phyloP scores from a whole-genome alignment of 2,888 invertebrate genomes.

The Nowickia ferox region DNA sequence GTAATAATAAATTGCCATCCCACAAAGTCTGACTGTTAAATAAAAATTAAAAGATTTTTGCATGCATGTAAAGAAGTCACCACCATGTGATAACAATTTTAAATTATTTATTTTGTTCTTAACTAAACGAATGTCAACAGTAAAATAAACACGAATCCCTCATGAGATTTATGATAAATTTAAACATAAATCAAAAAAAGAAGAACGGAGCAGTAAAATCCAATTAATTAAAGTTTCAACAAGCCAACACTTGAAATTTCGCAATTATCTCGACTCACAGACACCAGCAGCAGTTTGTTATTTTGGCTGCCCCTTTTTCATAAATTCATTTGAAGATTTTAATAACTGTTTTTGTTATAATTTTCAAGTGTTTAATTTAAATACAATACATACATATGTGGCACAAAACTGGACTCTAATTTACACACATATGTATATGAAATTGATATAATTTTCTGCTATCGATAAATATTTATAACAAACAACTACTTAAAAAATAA shows the following conservation, averaged over 20 bases:
- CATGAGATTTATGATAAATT: slow-evolving; percentile 58
- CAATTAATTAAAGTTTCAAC: slow-evolving; percentile 45
- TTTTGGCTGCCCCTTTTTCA: slow-evolving; percentile 3
- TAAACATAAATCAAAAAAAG: neutral
- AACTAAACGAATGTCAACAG: slow-evolving; percentile 52
- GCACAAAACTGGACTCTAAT: slow-evolving; percentile 51
- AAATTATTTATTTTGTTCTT: neutral
- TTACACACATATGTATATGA: slow-evolving; percentile 8
- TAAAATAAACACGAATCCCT: slow-evolving; percentile 38
- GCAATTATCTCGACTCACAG: neutral
- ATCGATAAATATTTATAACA: slow-evolving; percentile 61
- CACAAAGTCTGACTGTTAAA: slow-evolving; percentile 2
- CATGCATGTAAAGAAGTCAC: neutral
- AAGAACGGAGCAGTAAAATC: slow-evolving; percentile 1
- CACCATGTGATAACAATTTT: slow-evolving; percentile 41
- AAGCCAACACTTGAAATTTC: slow-evolving; percentile 18
- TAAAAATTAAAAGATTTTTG: neutral
- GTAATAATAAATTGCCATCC: slow-evolving; percentile 4
- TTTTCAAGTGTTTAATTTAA: slow-evolving; percentile 46
- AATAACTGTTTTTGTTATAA: slow-evolving; percentile 6
- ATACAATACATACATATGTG: neutral
- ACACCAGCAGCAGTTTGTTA: neutral
- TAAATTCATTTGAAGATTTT: neutral
- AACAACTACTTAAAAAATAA: slow-evolving; percentile 36
- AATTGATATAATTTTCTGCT: neutral